phyloP scores from a whole-genome alignment of 2,113 vertebrate genomes.

The Chamaetylas fuelleborni region DNA sequence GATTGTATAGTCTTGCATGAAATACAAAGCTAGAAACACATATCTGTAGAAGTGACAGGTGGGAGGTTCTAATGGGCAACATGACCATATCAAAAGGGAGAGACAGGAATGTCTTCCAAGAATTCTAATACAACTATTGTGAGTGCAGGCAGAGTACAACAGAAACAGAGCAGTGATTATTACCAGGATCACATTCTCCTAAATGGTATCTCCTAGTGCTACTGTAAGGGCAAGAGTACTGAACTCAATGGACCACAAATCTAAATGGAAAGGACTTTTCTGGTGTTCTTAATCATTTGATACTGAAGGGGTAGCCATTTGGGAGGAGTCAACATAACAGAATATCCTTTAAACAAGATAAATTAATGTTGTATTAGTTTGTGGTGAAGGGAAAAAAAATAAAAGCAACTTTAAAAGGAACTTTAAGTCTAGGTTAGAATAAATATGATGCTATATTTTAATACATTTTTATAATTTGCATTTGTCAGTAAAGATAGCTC shows the following conservation, averaged over 20 bases:
- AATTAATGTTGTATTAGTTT: neutral
- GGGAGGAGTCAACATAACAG: neutral
- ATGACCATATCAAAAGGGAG: neutral
- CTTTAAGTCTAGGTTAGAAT: neutral
- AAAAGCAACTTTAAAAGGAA: neutral
- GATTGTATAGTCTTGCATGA: neutral
- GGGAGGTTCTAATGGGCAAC: neutral
- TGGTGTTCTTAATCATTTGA: neutral
- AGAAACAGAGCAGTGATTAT: neutral
- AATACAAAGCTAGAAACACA: neutral
- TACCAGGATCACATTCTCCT: neutral
- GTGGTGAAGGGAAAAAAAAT: neutral
- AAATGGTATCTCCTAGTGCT: neutral
- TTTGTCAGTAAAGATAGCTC: neutral
- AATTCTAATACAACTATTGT: neutral
- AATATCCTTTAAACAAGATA: neutral
- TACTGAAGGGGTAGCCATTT: neutral
- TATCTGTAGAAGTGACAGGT: neutral
- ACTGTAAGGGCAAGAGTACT: neutral
- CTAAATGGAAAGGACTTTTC: neutral
- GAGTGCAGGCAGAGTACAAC: neutral
- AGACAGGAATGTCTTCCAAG: neutral
- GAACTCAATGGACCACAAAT: neutral
- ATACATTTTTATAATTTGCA: neutral
- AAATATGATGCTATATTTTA: neutral